Base-by-base conservation (phyloP, 1,140 invertebrate species). In the Magallana ariakensis region DNA sequence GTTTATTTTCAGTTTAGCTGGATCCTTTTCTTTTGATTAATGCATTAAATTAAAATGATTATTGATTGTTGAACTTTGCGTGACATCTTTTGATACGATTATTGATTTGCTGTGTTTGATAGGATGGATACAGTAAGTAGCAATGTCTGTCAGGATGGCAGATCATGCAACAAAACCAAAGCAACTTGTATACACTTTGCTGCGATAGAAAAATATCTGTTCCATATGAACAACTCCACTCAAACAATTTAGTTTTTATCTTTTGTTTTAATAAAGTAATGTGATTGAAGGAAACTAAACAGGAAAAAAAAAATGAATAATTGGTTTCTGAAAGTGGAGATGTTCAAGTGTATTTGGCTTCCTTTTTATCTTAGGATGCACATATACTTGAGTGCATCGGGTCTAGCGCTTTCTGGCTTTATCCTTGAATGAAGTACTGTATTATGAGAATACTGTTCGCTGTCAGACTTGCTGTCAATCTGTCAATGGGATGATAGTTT, bases 111-210 rank as follows among this genome's bases (percentile, higher is more conserved):
- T 70, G 66, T 70, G 22, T 70, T 70, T 70, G 33, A 70, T 70
- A 70, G 66, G 66, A 70, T 70, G 66, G 80, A 82, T 82, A n/a
- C 66, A 70, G 66, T 70, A 70, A 70, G 66, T 70, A 70, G 33
- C 7, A 26, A 19, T 70, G 33, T 33, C 33, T 33, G 66, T 70
- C 66, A 70, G n/a, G 19, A 26, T 10, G 22, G 33, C 66, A 26
- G 33, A 33, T 33, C 33, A 33, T 1, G 33, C 22, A 70, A 22
- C n/a, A 70, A 70, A 70, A 1, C 22, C n/a, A 70, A 26, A 13
- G 33, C 22, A 19, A 26, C 62, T 26, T 11, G 22, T 70, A 70
- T 19, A 70, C 22, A 70, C 11, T n/a, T 13, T 11, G 9, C 22
- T 26, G 19, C 33, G 33, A 33, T 33, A 33, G 33, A 33, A 33